Evolutionary conservation across 2,113 vertebrate genomes (phyloP).

Genomic region (Lynx canadensis): DNA sequence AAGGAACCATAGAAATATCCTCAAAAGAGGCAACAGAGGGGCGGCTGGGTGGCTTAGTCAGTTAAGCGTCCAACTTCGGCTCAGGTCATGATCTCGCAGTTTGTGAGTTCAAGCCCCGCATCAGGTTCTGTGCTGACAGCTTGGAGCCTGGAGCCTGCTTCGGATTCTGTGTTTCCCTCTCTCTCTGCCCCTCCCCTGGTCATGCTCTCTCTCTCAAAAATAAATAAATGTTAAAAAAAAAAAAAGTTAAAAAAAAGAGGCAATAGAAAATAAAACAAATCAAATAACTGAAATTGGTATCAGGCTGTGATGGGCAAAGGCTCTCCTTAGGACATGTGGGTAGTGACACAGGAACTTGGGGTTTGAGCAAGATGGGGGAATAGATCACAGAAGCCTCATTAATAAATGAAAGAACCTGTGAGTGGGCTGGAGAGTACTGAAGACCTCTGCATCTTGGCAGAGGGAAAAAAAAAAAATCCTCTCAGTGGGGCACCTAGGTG

Average conservation of each 20-base stretch:
- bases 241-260: background rate
- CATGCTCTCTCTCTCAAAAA: too few species aligned
- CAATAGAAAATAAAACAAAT: background rate
- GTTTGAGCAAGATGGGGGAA: background rate
- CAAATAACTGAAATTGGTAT: background rate
- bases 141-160: too few species aligned
- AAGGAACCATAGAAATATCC: background rate
- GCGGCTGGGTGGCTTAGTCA: too few species aligned
- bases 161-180: too few species aligned
- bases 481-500: background rate
- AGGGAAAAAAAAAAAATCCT: background rate
- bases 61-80: too few species aligned
- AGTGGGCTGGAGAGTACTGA: background rate
- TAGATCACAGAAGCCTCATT: constrained; percentile 1
- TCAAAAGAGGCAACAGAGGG: background rate
- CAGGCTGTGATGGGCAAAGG: background rate
- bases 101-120: too few species aligned
- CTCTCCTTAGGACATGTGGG: background rate
- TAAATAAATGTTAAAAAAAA: too few species aligned
- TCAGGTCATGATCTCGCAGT: too few species aligned
- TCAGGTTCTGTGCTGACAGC: too few species aligned
- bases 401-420: background rate
- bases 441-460: background rate
- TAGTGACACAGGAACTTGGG: background rate
- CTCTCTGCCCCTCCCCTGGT: too few species aligned